These are phyloP conservation scores for Platyrinchus mystaceus DNA, from an alignment of 2,797 vertebrate species.

Conservation along the genomic window DNA sequence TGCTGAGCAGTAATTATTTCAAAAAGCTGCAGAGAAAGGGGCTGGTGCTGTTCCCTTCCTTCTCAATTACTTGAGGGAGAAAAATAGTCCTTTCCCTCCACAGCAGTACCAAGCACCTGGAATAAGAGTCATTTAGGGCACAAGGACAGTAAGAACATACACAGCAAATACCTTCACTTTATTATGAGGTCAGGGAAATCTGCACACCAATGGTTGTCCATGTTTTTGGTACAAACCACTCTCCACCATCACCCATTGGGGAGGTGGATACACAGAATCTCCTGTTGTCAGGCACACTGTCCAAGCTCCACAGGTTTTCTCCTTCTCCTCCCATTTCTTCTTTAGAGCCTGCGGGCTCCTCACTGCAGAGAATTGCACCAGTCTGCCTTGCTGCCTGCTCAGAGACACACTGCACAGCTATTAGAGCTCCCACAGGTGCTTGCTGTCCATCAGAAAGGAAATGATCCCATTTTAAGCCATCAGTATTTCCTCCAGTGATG, in stretches of 20 bases:
- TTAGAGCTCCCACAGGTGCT: constrained; percentile 61
- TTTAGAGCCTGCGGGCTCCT: background rate
- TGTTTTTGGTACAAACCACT: background rate
- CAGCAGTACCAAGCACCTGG: background rate
- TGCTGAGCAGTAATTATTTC: background rate
- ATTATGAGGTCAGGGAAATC: background rate
- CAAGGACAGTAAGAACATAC: background rate
- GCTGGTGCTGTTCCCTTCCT: background rate
- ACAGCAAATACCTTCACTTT: background rate
- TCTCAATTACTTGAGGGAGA: background rate
- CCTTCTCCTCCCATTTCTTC: background rate
- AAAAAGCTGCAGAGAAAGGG: background rate
- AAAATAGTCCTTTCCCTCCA: background rate
- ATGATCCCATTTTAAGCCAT: constrained; percentile 72
- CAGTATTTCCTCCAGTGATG: constrained; percentile 63
- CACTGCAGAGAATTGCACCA: background rate
- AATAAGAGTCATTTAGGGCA: background rate
- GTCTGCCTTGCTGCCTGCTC: background rate
- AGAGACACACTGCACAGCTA: constrained; percentile 5
- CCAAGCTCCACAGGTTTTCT: background rate
- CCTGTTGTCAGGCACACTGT: background rate
- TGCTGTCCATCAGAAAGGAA: constrained; percentile 69
- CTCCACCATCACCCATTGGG: background rate
- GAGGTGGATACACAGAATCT: background rate
- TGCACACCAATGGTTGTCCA: rapidly evolving